phyloP scores from a whole-genome alignment of 2,113 vertebrate genomes.

The Megaceryle torquata region DNA sequence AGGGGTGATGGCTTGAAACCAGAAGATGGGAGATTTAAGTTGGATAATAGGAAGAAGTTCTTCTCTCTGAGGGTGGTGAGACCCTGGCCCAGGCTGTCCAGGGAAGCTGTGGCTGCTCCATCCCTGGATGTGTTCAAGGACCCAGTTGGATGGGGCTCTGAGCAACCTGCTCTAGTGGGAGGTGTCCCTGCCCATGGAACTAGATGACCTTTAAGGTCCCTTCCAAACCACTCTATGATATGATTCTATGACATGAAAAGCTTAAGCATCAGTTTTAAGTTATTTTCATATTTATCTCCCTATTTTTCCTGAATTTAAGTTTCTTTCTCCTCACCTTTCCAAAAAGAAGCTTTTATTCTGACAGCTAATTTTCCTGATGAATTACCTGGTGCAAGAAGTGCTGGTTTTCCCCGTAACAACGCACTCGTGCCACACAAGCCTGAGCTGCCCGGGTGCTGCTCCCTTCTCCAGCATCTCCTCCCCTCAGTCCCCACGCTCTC shows the following conservation, averaged over 20 bases:
- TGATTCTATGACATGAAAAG: not conserved
- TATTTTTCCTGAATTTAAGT: not conserved
- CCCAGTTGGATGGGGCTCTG: too few relatives aligned
- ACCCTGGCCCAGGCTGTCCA: too few relatives aligned
- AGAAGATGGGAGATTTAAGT: too few relatives aligned
- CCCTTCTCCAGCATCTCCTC: not conserved
- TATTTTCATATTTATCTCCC: not conserved
- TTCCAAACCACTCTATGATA: too few relatives aligned
- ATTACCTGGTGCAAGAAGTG: rapidly evolving
- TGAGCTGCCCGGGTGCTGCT: not conserved
- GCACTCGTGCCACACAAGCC: rapidly evolving
- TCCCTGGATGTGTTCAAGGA: too few relatives aligned
- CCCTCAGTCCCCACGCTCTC: not conserved
- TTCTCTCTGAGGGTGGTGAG: too few relatives aligned
- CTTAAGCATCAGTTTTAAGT: not conserved
- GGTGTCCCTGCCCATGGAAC: too few relatives aligned
- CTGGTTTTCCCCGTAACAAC: rapidly evolving
- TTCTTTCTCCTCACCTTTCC: not conserved
- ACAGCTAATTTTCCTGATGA: not conserved
- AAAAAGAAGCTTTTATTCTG: not conserved
- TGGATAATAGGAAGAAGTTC: too few relatives aligned
- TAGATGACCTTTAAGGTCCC: too few relatives aligned
- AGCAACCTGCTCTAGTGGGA: too few relatives aligned
- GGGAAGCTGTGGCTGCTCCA: too few relatives aligned
- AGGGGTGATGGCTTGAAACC: too few relatives aligned